Conservation (phyloP, 2,797 vertebrate genomes). For the Thalassophryne amazonica region DNA sequence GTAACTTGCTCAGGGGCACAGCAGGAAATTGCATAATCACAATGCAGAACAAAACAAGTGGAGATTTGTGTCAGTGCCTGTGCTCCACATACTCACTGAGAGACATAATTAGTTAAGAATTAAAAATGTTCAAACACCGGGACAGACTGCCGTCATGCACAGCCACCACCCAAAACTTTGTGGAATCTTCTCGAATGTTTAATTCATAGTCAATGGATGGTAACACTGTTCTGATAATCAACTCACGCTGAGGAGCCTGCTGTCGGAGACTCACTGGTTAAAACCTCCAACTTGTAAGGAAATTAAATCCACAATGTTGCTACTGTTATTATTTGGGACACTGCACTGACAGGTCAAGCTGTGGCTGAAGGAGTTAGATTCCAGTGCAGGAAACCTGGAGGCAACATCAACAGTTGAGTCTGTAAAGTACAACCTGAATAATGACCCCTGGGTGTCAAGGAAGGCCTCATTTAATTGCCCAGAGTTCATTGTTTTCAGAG, state of each 20-base stretch:
- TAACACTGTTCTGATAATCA: conserved; percentile 37
- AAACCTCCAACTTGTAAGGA: conserved; percentile 13
- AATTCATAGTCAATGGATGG: conserved; percentile 51
- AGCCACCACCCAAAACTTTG: conserved; percentile 22
- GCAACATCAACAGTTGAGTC: conserved; percentile 5
- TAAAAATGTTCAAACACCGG: conserved; percentile 34
- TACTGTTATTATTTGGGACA: neutral
- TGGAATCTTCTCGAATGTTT: conserved; percentile 43
- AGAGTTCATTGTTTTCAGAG: too few species aligned
- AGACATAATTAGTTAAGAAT: conserved; percentile 52
- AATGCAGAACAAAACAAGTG: conserved; percentile 27
- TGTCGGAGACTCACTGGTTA: conserved; percentile 24
- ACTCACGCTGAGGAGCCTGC: conserved; percentile 33
- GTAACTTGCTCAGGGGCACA: too few species aligned
- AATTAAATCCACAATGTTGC: conserved; percentile 28
- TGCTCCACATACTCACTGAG: conserved; percentile 35
- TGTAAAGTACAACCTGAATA: neutral
- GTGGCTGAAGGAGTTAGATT: conserved; percentile 5
- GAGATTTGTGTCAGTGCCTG: conserved; percentile 15
- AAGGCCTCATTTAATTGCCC: neutral
- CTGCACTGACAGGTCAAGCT: conserved; percentile 7
- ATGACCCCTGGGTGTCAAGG: neutral
- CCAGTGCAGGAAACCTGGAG: neutral
- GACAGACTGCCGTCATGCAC: conserved; percentile 15
- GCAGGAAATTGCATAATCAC: conserved; percentile 19